phyloP scores from a whole-genome alignment of 64 coral and sea anemone genomes.

The Cladopsammia gracilis region DNA sequence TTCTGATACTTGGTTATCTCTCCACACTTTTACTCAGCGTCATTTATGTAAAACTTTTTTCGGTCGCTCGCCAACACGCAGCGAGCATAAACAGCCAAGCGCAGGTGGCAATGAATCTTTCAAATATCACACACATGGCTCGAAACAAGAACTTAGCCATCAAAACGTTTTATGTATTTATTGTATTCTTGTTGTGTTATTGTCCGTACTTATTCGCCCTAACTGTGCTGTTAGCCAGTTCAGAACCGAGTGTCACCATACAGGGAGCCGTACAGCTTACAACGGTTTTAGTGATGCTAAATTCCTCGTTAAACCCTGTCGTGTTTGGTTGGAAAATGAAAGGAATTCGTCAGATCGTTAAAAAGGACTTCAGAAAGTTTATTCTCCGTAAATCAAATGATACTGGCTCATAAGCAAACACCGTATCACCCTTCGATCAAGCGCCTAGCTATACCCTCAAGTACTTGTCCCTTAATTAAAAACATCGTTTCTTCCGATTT shows the following conservation, averaged over 20 bases:
- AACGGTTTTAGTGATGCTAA: slow-evolving; percentile 8
- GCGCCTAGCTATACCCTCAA: too few relatives aligned
- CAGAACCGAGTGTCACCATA: background rate
- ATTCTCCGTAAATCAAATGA: background rate
- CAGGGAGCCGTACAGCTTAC: background rate
- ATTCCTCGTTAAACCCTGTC: slow-evolving; percentile 15
- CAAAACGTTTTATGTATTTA: slow-evolving; percentile 31
- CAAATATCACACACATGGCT: background rate
- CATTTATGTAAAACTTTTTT: slow-evolving; percentile 2
- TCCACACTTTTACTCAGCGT: background rate
- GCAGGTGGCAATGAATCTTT: background rate
- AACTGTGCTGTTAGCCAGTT: background rate
- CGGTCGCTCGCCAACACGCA: slow-evolving; percentile 12
- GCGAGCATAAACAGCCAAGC: slow-evolving; percentile 17
- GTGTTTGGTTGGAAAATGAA: slow-evolving; percentile 44
- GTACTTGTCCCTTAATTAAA: too few relatives aligned
- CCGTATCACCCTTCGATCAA: too few relatives aligned
- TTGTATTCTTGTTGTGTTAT: slow-evolving; percentile 2
- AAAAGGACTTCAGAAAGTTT: slow-evolving; percentile 3
- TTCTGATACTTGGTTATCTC: background rate
- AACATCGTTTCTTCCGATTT: too few relatives aligned
- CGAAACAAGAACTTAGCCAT: slow-evolving; percentile 20
- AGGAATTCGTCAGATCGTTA: slow-evolving; percentile 24
- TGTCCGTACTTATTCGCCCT: background rate
- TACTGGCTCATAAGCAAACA: background rate